These are phyloP conservation scores for Cyaniris semiargus DNA, from an alignment of 2,888 invertebrate genomes.

Conservation along the genomic window DNA sequence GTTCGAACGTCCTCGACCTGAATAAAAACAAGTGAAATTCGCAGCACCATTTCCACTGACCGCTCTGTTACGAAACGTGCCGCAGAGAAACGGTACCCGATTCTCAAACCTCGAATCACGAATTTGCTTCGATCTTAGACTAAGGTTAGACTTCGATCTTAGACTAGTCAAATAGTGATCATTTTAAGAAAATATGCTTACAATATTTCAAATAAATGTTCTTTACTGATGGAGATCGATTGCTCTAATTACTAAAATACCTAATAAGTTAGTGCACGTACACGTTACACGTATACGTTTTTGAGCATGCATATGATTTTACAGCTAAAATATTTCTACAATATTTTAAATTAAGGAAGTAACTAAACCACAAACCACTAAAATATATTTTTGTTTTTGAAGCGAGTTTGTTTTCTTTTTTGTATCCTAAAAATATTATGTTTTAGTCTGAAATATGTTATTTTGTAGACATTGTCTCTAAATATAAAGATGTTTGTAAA, in stretches of 20 bases:
- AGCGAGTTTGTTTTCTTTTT: background rate
- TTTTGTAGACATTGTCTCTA: too few relatives aligned
- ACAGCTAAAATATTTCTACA: too few relatives aligned
- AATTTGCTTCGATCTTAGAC: background rate
- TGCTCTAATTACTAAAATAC: background rate
- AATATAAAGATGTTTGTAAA: background rate
- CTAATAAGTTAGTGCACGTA: too few relatives aligned
- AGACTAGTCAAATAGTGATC: too few relatives aligned
- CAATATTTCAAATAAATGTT: background rate
- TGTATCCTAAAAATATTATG: background rate
- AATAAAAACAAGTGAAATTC: conserved; percentile 69
- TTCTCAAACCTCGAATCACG: background rate
- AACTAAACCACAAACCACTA: background rate
- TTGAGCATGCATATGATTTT: too few relatives aligned
- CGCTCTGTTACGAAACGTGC: conserved; percentile 37
- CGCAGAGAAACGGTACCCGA: background rate
- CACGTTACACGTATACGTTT: too few relatives aligned
- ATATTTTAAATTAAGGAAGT: background rate
- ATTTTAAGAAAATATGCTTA: too few relatives aligned
- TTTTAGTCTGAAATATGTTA: background rate
- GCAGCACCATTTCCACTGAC: conserved; percentile 44
- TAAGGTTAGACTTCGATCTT: too few relatives aligned
- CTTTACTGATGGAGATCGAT: background rate
- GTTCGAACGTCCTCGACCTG: conserved; percentile 67
- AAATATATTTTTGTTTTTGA: background rate